Conservation (phyloP, 2,113 vertebrate genomes). For the Pollimyrus isidori region DNA sequence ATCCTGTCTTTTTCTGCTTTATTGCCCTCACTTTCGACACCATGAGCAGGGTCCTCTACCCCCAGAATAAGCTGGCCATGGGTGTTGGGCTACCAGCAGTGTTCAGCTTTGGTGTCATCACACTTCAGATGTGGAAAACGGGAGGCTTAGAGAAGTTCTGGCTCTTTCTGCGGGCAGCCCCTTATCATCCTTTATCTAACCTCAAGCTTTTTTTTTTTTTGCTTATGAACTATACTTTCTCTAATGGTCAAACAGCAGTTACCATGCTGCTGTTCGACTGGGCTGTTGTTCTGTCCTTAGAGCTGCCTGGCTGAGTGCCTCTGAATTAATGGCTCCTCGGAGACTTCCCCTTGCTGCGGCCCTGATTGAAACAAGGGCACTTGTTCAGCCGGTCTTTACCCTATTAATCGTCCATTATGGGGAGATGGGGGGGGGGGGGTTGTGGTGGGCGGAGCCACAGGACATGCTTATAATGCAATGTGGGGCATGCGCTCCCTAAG, state of each 20-base stretch:
- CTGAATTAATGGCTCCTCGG: neutral
- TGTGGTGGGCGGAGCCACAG: neutral
- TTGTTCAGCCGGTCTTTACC: neutral
- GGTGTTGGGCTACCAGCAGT: neutral
- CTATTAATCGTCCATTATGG: neutral
- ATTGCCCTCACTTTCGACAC: neutral
- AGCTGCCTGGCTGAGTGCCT: neutral
- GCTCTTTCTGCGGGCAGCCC: neutral
- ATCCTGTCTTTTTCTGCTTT: neutral
- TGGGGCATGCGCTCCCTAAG: neutral
- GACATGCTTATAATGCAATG: neutral
- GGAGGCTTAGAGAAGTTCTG: neutral
- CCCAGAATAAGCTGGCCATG: neutral
- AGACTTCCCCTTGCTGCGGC: neutral
- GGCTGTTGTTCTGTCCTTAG: neutral
- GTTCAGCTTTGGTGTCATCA: neutral
- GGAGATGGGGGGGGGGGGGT: neutral
- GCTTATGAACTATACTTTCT: neutral
- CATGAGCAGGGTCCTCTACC: neutral
- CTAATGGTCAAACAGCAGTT: neutral
- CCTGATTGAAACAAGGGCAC: conserved; percentile 5
- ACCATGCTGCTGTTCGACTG: neutral
- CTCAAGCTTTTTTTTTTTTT: neutral
- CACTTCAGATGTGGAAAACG: neutral
- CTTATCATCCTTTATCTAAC: neutral